These are phyloP conservation scores for Gallinago jamesoni DNA, from an alignment of 2,113 vertebrate species.

Conservation along the genomic window DNA sequence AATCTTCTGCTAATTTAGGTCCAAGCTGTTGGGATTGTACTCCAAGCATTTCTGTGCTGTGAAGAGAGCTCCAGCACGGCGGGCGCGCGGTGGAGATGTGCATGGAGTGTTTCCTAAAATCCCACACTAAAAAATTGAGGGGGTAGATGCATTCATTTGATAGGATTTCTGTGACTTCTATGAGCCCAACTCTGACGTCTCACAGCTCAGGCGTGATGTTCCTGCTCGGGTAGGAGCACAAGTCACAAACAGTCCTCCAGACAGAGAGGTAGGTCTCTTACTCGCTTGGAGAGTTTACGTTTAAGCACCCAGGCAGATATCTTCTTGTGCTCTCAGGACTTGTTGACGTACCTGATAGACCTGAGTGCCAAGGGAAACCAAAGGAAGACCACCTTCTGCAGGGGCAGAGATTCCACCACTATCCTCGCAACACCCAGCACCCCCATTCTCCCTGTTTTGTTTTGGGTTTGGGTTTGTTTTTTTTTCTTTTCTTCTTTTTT, in stretches of 20 bases:
- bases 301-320: background rate
- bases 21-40: background rate
- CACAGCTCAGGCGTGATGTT: rapidly evolving
- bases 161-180: background rate
- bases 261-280: background rate
- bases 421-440: background rate
- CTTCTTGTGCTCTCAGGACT: background rate
- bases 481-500: background rate
- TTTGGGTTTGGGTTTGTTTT: background rate
- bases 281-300: background rate
- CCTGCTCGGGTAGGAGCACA: background rate
- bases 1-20: background rate
- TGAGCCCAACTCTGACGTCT: background rate
- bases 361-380: background rate
- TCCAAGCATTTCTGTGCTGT: background rate
- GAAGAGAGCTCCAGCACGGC: background rate
- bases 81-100: background rate
- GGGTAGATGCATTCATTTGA: background rate
- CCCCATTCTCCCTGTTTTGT: background rate
- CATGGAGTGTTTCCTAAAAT: background rate
- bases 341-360: background rate
- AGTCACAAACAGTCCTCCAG: background rate
- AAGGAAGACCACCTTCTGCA: background rate
- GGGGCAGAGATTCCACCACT: background rate
- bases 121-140: background rate